These are phyloP conservation scores for Coluber constrictor DNA, from an alignment of 2,797 vertebrate genomes.

Conservation along the genomic window DNA sequence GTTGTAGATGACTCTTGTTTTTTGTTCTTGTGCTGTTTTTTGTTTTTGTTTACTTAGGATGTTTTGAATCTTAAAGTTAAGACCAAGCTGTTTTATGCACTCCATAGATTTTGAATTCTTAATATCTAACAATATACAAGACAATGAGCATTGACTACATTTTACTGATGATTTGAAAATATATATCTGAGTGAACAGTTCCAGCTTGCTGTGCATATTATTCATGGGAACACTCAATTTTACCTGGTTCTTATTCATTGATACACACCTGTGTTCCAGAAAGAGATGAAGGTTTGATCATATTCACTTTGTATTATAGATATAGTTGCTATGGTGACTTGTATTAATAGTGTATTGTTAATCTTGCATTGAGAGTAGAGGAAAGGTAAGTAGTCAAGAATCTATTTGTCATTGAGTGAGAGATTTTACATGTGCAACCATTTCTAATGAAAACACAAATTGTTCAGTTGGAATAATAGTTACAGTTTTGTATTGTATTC, in stretches of 20 bases:
- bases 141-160: background rate
- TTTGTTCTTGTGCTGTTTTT: background rate
- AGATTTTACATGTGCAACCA: background rate
- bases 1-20: background rate
- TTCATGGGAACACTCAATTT: slow-evolving; percentile 4
- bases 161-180: background rate
- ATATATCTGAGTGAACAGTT: background rate
- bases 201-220: background rate
- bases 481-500: background rate
- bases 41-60: background rate
- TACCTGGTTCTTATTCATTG: slow-evolving; percentile 24
- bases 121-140: background rate
- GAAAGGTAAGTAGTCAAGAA: slow-evolving; percentile 43
- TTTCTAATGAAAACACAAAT: background rate
- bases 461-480: background rate
- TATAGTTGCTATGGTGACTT: slow-evolving; percentile 43
- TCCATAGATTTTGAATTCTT: background rate
- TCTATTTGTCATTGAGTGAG: slow-evolving; percentile 29
- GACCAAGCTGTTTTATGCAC: background rate
- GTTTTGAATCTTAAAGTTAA: background rate
- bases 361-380: slow-evolving; percentile 28
- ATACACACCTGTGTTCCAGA: slow-evolving; percentile 6
- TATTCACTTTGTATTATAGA: slow-evolving; percentile 33
- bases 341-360: slow-evolving; percentile 27
- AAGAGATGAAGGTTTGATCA: slow-evolving; percentile 22